Conservation (phyloP, 2,888 invertebrate genomes). For the Plutella xylostella region DNA sequence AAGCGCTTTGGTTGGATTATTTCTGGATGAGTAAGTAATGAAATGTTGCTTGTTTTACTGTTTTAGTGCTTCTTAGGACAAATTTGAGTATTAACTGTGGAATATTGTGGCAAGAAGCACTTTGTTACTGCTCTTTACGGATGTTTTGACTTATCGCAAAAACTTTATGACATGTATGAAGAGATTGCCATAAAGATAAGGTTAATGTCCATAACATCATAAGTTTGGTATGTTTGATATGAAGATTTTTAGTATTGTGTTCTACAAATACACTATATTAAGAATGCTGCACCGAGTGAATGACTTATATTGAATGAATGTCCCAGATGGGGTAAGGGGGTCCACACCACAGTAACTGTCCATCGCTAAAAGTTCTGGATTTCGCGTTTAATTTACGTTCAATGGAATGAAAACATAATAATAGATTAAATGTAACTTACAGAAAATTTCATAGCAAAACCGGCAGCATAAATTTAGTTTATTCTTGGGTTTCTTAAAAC, state of each 20-base stretch:
- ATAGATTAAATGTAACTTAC: no score
- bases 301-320: no score
- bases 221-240: slow-evolving; percentile 3
- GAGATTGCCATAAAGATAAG: slow-evolving; percentile 26
- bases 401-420: no score
- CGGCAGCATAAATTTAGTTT: no score
- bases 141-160: slow-evolving; percentile 28
- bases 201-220: slow-evolving; percentile 4
- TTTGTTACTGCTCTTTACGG: slow-evolving; percentile 33
- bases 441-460: no score
- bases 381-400: no score
- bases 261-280: no score
- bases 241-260: not conserved
- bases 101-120: slow-evolving; percentile 26
- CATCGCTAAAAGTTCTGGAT: no score
- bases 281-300: no score
- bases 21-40: slow-evolving; percentile 57
- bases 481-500: no score
- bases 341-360: no score
- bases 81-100: slow-evolving; percentile 33
- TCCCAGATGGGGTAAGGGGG: no score
- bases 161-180: slow-evolving; percentile 29
- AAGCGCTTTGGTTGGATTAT: slow-evolving; percentile 55
- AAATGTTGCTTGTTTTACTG: slow-evolving; percentile 32
- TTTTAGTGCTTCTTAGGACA: slow-evolving; percentile 27